Base-by-base conservation (phyloP, 2,888 invertebrate genomes). In the Mechanitis messenoides region DNA sequence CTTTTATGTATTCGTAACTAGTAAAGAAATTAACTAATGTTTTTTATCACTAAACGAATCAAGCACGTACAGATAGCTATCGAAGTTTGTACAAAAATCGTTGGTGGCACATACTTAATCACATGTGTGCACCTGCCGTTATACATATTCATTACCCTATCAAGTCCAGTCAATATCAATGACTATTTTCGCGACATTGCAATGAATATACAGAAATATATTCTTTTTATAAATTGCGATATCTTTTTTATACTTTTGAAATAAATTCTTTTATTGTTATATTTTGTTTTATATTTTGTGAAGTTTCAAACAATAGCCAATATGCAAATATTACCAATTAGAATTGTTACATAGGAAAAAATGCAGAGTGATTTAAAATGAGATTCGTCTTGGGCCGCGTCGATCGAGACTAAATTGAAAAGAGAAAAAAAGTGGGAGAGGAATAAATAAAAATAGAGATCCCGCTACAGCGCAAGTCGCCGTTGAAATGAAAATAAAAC, bases 401-500 rank as follows among this genome's bases (percentile, higher is more conserved):
- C 86, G 88, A 88, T 87, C 85, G 85, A 72, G 73, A 76, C 83
- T 80, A 86, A 88, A 90, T 86, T 87, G 85, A 88, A 89, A 89
- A 84, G 66, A 83, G 77, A 79, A 82, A 84, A 84, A 75, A 73
- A 72, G 71, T 70, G 76, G 78, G 71, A 75, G 78, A 71, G 81
- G 84, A 87, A 87, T 87, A 89, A 89, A 90, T 86, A 89, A 90
- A 89, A 89, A 89, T 89, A 89, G 88, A 88, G 85, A 87, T 84
- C 81, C 88, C 86, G 87, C 87, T 87, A 87, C 87, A 86, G 85
- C 84, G 87, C 88, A 89, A 89, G 88, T 89, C 88, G 83, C 83
- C 86, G 90, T 86, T 87, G 90, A 89, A 90, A 88, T 87, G 87
- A 79, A 89, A 89, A 90, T 87, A 87, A 89, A 88, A 85, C 83